These are phyloP conservation scores for Malacoraja senta DNA, from an alignment of 2,797 vertebrate genomes.

Conservation along the genomic window DNA sequence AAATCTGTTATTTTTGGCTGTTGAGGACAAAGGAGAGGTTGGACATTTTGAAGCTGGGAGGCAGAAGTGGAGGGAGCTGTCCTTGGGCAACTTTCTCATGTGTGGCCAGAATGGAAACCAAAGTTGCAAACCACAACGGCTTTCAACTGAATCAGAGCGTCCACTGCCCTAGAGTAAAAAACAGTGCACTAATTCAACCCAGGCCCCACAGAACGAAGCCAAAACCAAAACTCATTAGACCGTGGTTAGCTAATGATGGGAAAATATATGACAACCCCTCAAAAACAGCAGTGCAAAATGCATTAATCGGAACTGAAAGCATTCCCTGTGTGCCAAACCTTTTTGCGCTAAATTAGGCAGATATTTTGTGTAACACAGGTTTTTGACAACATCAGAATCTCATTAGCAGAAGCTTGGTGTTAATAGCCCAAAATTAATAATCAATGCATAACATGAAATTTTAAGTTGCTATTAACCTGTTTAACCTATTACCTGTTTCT, in stretches of 20 bases:
- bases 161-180: neutral
- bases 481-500: no score
- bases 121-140: neutral
- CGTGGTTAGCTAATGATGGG: neutral
- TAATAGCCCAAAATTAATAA: neutral
- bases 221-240: slow-evolving; percentile 8
- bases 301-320: neutral
- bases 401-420: slow-evolving; percentile 22
- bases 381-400: slow-evolving; percentile 7
- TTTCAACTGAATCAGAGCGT: neutral
- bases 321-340: neutral
- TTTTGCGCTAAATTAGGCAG: neutral
- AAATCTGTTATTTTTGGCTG: neutral
- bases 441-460: neutral
- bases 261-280: slow-evolving; percentile 7
- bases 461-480: neutral
- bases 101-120: neutral
- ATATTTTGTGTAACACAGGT: neutral
- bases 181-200: slow-evolving; percentile 1
- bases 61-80: neutral
- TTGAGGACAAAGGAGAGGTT: neutral
- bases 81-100: neutral
- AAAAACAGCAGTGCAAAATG: neutral
- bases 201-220: neutral
- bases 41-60: neutral